A percentile compares a stretch with the other conserved stretches of the same genome.
Conservation (phyloP, 2,113 vertebrate species). For the Stegastes partitus region DNA sequence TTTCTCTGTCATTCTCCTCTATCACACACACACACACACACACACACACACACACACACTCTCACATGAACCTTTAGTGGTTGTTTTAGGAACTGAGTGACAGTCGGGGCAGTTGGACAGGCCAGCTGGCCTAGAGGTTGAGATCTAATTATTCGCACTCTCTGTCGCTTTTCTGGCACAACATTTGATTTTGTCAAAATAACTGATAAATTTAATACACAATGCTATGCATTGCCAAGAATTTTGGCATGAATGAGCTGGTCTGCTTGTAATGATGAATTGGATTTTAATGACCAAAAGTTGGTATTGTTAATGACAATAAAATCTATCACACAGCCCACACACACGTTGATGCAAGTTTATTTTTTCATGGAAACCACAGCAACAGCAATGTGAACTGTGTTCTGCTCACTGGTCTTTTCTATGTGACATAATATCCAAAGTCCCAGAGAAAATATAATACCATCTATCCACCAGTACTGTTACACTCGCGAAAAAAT, state of each 20-base stretch:
- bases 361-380: constrained; percentile 5
- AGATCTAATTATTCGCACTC: constrained; percentile 45
- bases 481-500: constrained; percentile 14
- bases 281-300: constrained; percentile 51
- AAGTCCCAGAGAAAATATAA: constrained; percentile 34
- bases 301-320: constrained; percentile 37
- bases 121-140: constrained; percentile 32
- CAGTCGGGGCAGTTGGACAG: constrained; percentile 3
- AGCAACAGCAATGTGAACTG: not conserved
- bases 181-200: constrained; percentile 45
- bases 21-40: not conserved
- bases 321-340: constrained; percentile 34
- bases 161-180: constrained; percentile 34
- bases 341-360: not conserved
- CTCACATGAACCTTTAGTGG: constrained; percentile 16
- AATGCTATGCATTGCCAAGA: constrained; percentile 19
- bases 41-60: not conserved
- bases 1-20: not conserved
- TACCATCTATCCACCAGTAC: constrained; percentile 18
- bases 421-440: constrained; percentile 34
- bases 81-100: constrained; percentile 20
- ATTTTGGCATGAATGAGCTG: constrained; percentile 30
- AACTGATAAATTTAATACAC: constrained; percentile 40
- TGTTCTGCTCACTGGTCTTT: constrained; percentile 1
- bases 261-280: constrained; percentile 30